These are phyloP conservation scores for Cavia porcellus DNA, from an alignment of 2,113 vertebrate species.

Conservation along the genomic window DNA sequence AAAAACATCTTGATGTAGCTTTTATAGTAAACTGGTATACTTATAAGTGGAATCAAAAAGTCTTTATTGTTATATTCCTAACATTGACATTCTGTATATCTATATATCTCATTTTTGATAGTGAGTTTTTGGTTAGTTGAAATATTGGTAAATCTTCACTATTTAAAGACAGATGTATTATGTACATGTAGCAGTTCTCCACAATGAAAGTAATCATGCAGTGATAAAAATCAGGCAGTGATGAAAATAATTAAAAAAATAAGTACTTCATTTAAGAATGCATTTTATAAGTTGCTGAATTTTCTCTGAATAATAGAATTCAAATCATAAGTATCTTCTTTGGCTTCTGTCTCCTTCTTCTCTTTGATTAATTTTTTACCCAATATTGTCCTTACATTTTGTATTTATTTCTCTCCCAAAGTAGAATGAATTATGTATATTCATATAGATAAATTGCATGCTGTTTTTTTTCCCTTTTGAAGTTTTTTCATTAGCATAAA, in stretches of 20 bases:
- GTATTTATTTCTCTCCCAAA: background rate
- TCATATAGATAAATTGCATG: background rate
- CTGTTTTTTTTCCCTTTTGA: background rate
- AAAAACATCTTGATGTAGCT: constrained; percentile 41
- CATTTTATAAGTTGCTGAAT: constrained; percentile 40
- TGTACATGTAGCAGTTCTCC: background rate
- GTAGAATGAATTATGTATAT: background rate
- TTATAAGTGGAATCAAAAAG: background rate
- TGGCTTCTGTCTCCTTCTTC: background rate
- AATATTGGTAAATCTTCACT: constrained; percentile 16
- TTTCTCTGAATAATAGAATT: constrained; percentile 16
- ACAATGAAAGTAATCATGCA: background rate
- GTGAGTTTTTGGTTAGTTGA: constrained; percentile 19
- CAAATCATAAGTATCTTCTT: background rate
- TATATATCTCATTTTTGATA: background rate
- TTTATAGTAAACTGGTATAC: background rate
- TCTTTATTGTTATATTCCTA: background rate
- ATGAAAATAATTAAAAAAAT: background rate
- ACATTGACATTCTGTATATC: background rate
- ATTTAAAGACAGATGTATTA: background rate
- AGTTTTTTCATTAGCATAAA: constrained; percentile 21
- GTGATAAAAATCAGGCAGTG: background rate
- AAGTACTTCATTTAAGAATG: background rate
- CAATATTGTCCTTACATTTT: background rate
- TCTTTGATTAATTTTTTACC: constrained; percentile 16